phyloP scores from a whole-genome alignment of 2,797 vertebrate genomes.

The Ficedula albicollis region DNA sequence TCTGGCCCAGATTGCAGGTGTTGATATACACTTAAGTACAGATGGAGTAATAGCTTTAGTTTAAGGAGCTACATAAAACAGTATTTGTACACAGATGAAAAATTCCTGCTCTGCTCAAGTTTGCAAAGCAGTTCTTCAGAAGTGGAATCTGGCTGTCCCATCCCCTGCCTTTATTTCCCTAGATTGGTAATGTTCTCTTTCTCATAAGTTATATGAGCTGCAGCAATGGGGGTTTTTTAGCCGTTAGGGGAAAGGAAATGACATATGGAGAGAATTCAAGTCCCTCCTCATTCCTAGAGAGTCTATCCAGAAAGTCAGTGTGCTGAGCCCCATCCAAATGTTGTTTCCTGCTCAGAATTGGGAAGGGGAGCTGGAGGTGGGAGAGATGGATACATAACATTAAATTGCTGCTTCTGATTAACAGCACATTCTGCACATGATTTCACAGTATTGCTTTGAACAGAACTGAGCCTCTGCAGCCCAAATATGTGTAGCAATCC shows the following conservation, averaged over 20 bases:
- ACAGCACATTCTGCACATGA: slow-evolving; percentile 36
- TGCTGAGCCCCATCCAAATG: slow-evolving; percentile 44
- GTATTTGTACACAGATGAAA: background rate
- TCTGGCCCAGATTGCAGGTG: slow-evolving; percentile 2
- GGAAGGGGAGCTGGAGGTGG: slow-evolving; percentile 15
- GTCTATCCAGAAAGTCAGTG: slow-evolving; percentile 51
- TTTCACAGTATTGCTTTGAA: slow-evolving; percentile 49
- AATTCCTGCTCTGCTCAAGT: background rate
- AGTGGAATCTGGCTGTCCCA: background rate
- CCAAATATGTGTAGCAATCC: slow-evolving; percentile 27
- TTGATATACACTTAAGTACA: background rate
- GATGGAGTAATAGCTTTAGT: background rate
- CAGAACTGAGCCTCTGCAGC: slow-evolving; percentile 14
- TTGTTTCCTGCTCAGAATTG: slow-evolving; percentile 51
- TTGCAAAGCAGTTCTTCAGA: background rate
- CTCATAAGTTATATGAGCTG: background rate
- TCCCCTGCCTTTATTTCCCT: background rate
- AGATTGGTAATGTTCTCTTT: background rate
- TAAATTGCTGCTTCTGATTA: slow-evolving; percentile 62
- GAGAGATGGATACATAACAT: background rate
- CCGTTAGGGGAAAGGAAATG: slow-evolving; percentile 61
- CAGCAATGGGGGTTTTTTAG: slow-evolving; percentile 13
- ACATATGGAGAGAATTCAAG: slow-evolving; percentile 68
- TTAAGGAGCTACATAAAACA: background rate
- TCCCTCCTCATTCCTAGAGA: slow-evolving; percentile 68